Evolutionary conservation across 2,888 invertebrate genomes (phyloP).

Genomic region (Dolichopus griseipennis): DNA sequence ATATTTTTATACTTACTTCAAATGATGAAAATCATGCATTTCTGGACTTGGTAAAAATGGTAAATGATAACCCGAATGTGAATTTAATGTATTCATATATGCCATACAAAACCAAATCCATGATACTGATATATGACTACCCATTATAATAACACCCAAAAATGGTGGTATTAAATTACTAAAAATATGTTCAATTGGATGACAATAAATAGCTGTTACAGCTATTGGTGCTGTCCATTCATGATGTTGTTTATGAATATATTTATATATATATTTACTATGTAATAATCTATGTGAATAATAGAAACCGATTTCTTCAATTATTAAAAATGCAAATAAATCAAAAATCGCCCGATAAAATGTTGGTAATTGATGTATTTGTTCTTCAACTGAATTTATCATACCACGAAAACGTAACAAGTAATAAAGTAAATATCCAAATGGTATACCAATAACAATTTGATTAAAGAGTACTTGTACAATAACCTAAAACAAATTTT

Average conservation of each 20-base stretch:
- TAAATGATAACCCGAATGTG: constrained; percentile 78
- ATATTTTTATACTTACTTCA: constrained; percentile 59
- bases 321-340: constrained; percentile 60
- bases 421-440: constrained; percentile 52
- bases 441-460: constrained; percentile 57
- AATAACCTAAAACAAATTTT: constrained; percentile 49
- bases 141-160: constrained; percentile 62
- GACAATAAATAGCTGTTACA: constrained; percentile 69
- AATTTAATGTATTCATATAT: constrained; percentile 65
- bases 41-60: constrained; percentile 79
- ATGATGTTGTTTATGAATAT: constrained; percentile 78
- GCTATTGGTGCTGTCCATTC: constrained; percentile 83
- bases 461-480: constrained; percentile 65
- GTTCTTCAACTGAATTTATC: constrained; percentile 33
- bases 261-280: constrained; percentile 62
- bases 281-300: constrained; percentile 77
- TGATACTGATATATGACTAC: constrained; percentile 65
- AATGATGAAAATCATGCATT: constrained; percentile 80
- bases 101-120: constrained; percentile 74
- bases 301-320: constrained; percentile 75
- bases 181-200: constrained; percentile 67
- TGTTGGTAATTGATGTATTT: constrained; percentile 61
- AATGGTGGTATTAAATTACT: constrained; percentile 70
- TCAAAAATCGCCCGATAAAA: constrained; percentile 68
- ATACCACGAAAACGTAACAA: constrained; percentile 60